These are phyloP conservation scores for Phenganax subtilis DNA, from an alignment of 92 coral and sea anemone species.

Conservation along the genomic window DNA sequence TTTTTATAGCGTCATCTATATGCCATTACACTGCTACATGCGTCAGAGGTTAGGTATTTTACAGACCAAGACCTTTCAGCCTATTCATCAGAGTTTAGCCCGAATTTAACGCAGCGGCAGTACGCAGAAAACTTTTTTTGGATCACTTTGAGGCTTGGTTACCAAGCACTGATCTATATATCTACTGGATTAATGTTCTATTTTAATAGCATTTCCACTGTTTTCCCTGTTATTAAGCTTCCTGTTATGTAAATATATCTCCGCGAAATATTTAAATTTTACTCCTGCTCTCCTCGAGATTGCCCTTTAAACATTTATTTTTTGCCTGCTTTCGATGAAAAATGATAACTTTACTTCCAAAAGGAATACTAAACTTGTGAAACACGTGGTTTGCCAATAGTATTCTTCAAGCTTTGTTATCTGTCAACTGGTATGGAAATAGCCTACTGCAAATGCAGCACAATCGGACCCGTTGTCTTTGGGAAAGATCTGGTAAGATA, in stretches of 20 bases:
- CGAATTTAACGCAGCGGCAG: background rate
- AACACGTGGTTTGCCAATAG: constrained; percentile 16
- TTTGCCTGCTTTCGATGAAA: background rate
- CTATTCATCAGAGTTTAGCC: background rate
- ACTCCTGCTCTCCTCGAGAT: background rate
- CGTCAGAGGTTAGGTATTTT: background rate
- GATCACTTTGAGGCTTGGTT: background rate
- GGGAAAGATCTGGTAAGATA: constrained; percentile 11
- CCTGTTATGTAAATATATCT: background rate
- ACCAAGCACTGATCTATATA: background rate
- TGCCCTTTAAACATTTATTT: background rate
- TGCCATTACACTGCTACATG: background rate
- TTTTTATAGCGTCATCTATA: background rate
- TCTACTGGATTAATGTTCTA: background rate
- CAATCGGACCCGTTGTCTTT: background rate
- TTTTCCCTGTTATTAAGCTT: background rate
- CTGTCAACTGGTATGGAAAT: constrained; percentile 5
- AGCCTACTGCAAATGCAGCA: constrained; percentile 21
- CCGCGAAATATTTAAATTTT: background rate
- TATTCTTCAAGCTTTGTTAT: constrained; percentile 15
- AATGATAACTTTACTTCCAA: constrained; percentile 2
- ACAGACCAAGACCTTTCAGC: background rate
- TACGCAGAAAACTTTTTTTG: background rate
- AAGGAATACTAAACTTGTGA: constrained; percentile 14
- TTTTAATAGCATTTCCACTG: background rate